Percentiles rank a stretch among this genome's conserved stretches.
These are phyloP conservation scores for Vultur gryphus DNA, from an alignment of 2,797 vertebrate genomes.

Conservation along the genomic window DNA sequence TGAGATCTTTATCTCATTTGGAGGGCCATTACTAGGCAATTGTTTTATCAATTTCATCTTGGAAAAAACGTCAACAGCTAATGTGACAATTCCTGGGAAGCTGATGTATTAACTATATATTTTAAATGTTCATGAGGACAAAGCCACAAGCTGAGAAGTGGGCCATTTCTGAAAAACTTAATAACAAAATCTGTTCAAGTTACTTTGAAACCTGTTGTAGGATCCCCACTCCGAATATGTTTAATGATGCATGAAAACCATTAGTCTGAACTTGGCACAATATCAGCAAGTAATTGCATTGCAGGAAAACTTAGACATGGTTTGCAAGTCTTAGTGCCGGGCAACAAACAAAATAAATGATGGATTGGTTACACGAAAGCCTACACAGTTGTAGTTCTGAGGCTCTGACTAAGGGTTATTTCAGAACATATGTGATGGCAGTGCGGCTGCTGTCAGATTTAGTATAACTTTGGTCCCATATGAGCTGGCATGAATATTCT, in stretches of 20 bases:
- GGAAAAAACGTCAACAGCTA: constrained; percentile 14
- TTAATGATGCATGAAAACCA: constrained; percentile 66
- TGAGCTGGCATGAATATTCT: constrained; percentile 34
- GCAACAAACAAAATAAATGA: constrained; percentile 50
- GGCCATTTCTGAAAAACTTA: constrained; percentile 51
- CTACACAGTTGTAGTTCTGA: constrained; percentile 25
- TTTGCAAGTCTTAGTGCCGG: constrained; percentile 44
- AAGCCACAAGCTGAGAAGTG: constrained; percentile 43
- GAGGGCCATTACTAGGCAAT: background rate
- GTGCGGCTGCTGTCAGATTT: constrained; percentile 42
- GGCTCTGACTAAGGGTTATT: constrained; percentile 36
- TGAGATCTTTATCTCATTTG: background rate
- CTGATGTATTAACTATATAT: constrained; percentile 40
- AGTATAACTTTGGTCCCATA: background rate
- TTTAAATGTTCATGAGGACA: constrained; percentile 65
- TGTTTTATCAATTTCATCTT: background rate
- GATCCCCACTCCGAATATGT: constrained; percentile 16
- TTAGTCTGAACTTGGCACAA: constrained; percentile 40
- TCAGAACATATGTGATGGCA: constrained; percentile 44
- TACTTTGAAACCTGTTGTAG: constrained; percentile 58
- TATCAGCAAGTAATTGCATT: constrained; percentile 57
- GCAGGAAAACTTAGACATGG: constrained; percentile 27
- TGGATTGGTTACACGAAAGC: constrained; percentile 17
- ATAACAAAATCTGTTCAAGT: constrained; percentile 59
- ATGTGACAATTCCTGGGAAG: constrained; percentile 52